These are phyloP conservation scores for Coelopa frigida DNA, from an alignment of 1,140 invertebrate species.

Conservation along the genomic window DNA sequence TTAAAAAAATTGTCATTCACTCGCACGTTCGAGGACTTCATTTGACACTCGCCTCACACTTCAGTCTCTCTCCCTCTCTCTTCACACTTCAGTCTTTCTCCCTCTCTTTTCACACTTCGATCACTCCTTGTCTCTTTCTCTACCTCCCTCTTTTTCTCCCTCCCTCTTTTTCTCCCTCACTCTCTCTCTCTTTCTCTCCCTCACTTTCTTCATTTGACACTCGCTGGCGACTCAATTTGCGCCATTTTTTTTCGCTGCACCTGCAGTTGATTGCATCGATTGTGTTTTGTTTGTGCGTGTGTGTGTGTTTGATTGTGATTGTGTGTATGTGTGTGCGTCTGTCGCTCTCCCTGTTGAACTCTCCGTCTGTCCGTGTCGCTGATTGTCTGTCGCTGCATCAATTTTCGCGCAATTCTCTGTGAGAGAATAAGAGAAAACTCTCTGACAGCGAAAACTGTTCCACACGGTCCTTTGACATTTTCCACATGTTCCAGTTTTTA, in stretches of 20 bases:
- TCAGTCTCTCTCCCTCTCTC: no score
- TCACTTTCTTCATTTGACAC: neutral
- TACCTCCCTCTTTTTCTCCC: neutral
- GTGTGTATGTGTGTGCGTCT: neutral
- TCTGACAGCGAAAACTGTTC: no score
- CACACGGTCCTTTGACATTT: no score
- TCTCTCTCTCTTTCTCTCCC: neutral
- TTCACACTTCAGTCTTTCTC: no score
- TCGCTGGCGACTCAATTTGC: neutral
- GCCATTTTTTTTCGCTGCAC: neutral
- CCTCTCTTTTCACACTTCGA: neutral
- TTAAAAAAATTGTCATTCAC: no score
- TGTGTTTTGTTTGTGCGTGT: neutral
- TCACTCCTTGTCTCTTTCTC: neutral
- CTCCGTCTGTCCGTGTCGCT: no score
- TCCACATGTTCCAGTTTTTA: no score
- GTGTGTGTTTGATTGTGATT: neutral
- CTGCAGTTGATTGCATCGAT: neutral
- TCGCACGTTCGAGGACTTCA: no score
- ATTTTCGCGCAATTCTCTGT: no score
- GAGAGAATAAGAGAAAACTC: no score
- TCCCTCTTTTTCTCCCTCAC: neutral
- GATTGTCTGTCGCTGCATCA: no score
- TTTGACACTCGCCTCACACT: no score
- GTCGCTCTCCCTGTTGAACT: neutral